A percentile compares a stretch with the other conserved stretches of the same genome.
These are phyloP conservation scores for Centrocercus urophasianus DNA, from an alignment of 2,113 vertebrate genomes.

Conservation along the genomic window DNA sequence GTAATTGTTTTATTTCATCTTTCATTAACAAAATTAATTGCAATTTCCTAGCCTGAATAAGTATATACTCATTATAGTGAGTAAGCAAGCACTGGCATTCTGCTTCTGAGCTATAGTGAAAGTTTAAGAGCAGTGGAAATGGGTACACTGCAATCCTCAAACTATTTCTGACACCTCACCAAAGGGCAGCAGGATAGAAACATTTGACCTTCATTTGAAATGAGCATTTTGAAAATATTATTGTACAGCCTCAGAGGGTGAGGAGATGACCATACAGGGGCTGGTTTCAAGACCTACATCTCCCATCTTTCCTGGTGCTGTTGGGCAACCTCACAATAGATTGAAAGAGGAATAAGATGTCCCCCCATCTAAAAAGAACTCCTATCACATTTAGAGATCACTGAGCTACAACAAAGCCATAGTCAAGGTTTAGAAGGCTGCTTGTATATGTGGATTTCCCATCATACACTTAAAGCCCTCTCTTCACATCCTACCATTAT, in stretches of 20 bases:
- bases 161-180: background rate
- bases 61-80: constrained; percentile 53
- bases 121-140: constrained; percentile 12
- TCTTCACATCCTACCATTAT: background rate
- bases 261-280: accelerated
- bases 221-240: background rate
- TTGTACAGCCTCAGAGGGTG: background rate
- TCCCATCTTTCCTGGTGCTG: background rate
- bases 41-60: constrained; percentile 58
- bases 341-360: background rate
- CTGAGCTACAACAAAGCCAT: background rate
- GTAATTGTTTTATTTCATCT: constrained; percentile 66
- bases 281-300: background rate
- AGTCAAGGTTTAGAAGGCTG: background rate
- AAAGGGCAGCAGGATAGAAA: background rate
- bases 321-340: background rate
- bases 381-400: background rate
- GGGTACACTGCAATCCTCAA: background rate
- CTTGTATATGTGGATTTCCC: background rate
- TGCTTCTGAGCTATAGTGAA: background rate
- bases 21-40: constrained; percentile 65
- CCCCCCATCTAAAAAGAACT: background rate
- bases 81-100: constrained; percentile 38
- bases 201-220: background rate
- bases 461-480: background rate